These are phyloP conservation scores for Nymphalis c-album DNA, from an alignment of 2,888 invertebrate species.

Conservation along the genomic window DNA sequence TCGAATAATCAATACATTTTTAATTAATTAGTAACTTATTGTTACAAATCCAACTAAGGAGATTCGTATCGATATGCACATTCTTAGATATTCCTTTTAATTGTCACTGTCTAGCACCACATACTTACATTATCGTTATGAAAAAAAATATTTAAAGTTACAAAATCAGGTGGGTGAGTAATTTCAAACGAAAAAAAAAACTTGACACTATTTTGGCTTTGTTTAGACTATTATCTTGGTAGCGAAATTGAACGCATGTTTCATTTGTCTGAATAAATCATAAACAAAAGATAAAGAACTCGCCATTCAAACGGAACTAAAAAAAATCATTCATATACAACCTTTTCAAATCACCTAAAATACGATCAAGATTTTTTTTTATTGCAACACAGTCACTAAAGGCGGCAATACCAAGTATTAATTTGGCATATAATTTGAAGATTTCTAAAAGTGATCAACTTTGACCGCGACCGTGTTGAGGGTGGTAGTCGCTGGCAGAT, in stretches of 20 bases:
- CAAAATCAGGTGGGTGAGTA: constrained; percentile 46
- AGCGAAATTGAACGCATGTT: background rate
- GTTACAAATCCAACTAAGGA: constrained; percentile 28
- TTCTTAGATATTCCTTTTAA: constrained; percentile 29
- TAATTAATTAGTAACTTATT: constrained; percentile 27
- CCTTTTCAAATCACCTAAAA: background rate
- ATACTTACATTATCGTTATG: constrained; percentile 38
- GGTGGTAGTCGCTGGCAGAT: constrained; percentile 90
- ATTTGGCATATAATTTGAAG: constrained; percentile 5
- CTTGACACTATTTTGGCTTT: constrained; percentile 22
- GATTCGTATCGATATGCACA: constrained; percentile 34
- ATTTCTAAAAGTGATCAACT: constrained; percentile 90
- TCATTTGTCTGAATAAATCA: background rate
- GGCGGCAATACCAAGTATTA: constrained; percentile 6
- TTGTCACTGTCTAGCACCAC: constrained; percentile 47
- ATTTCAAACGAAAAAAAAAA: constrained; percentile 16
- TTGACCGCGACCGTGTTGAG: constrained; percentile 94
- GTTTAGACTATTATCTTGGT: background rate
- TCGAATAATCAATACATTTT: constrained; percentile 19
- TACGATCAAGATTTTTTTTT: constrained; percentile 1
- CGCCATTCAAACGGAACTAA: background rate
- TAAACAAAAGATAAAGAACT: background rate
- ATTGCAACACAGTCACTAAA: constrained; percentile 7
- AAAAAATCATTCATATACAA: background rate
- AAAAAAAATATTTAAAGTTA: constrained; percentile 35